Base-by-base conservation (phyloP, 1,140 invertebrate genomes). In the Ostrea denselamellosa region DNA sequence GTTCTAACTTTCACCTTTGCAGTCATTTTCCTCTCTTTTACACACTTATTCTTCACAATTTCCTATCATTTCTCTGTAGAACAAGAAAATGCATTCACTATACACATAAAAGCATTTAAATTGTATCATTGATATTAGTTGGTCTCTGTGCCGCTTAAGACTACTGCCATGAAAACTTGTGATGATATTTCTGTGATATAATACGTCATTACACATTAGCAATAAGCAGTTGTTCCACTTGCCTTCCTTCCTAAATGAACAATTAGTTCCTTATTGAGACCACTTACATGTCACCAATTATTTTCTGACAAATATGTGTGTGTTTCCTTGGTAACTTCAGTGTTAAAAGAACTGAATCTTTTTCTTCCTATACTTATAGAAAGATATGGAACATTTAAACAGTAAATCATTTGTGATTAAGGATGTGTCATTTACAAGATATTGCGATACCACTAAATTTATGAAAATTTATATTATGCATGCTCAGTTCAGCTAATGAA, bases 1-100 rank as follows among this genome's bases (percentile, higher is more conserved):
- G 92, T 92, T 22, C 92, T 84, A 2, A 90, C 84, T 71, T 91
- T 91, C 62, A 85, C 82, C 84, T 85, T 88, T 8, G 71, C 54
- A 56, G 85, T 77, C 85, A 86, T 86, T 22, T 85, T 85, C 56
- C 56, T 8, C 17, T 19, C 17, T 62, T 62, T 14, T 62, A 7
- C 56, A 19, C 56, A 62, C 7, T 62, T 62, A 62, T 62, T 62
- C 56, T 19, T 62, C n/a, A 62, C 17, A 62, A 19, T n/a, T 62
- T 62, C 56, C 17, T 62, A 19, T 19, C 56, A 62, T 62, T 62
- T 62, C 56, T n/a, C 56, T 62, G 56, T 7, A 62, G n/a, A 17
- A 62, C 17, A 62, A 62, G 8, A 62, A 62, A n/a, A 62, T n/a
- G 17, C 7, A 62, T 62, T 62, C 56, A 62, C 14, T 19, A 2